A percentile compares a stretch with the other conserved stretches of the same genome.
Evolutionary conservation across 2,888 invertebrate species (phyloP).

Genomic region (Gastracanthus pulcherrimus): DNA sequence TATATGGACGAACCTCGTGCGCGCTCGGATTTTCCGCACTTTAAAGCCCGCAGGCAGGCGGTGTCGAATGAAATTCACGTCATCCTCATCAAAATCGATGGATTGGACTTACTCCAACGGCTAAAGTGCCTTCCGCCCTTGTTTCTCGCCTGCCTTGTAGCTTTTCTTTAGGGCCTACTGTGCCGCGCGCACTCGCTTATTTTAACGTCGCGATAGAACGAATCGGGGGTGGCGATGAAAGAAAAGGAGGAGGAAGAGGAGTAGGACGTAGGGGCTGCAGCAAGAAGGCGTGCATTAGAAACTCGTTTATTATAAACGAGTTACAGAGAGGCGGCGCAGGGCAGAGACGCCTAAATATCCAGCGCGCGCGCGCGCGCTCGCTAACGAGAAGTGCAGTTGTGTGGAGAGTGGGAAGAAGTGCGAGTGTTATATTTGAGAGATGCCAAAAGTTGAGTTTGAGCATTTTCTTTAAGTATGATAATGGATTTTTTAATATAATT

Average conservation of each 20-base stretch:
- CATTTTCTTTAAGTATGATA: too few relatives aligned
- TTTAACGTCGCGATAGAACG: neutral
- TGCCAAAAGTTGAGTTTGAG: too few relatives aligned
- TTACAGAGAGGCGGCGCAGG: constrained; percentile 13
- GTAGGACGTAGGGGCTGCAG: neutral
- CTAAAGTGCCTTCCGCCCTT: constrained; percentile 17
- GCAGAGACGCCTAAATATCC: neutral
- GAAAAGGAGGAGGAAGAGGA: neutral
- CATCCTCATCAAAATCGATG: constrained; percentile 30
- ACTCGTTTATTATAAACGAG: constrained; percentile 60
- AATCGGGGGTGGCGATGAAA: neutral
- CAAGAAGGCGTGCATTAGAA: constrained; percentile 57
- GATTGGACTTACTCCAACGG: neutral
- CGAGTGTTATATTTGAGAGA: neutral
- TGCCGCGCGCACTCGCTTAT: too few relatives aligned
- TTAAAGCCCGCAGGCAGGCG: neutral
- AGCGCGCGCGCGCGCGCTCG: neutral
- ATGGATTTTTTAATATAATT: too few relatives aligned
- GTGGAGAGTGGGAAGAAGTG: neutral
- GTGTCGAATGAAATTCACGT: constrained; percentile 45
- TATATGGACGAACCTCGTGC: neutral
- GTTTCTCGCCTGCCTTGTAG: neutral
- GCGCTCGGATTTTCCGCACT: constrained; percentile 24
- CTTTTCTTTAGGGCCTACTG: too few relatives aligned
- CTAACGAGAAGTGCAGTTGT: constrained; percentile 26